Evolutionary conservation across 2,113 vertebrate genomes (phyloP), one percentile per base, ranked within the genome.

Genomic region (Columbina picui): DNA sequence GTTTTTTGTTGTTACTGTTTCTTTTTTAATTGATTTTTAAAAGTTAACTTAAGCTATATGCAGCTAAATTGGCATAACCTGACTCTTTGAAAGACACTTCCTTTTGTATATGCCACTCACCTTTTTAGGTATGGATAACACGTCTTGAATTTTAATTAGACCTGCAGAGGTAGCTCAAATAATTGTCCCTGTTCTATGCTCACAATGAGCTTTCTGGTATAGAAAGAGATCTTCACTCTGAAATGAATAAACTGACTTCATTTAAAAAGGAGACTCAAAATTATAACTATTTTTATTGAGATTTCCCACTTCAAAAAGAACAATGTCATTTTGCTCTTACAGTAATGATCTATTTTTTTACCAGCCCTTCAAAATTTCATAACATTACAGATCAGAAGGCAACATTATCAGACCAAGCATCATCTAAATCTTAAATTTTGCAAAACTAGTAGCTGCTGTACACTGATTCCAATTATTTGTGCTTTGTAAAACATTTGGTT

Each of bases 271-370:
- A 56, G 2, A 56, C 10, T 29, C 7, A 87, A 88, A 64, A 21
- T 14, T 0, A 49, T 45, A 32, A 20, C 5, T 11, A 21, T 34
- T 59, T 65, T 43, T 2, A 27, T n/a, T 79, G 8, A 39, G 7
- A 86, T 27, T 84, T 65, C 6, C 0, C 6, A 19, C 63, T 61
- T 78, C 10, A 73, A 11, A 82, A 65, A 49, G 29, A 38, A 20
- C 1, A 69, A 43, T 21, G 6, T 1, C 4, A 65, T 27, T 65
- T 70, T 61, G 3, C 2, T 36, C 4, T 74, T 38, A 50, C 71
- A 64, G 2, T 9, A 32, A 34, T 17, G 1, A 36, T 20, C 6
- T 30, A 1, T 0, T 21, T 61, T 69, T 78, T 39, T 4, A 57
- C 4, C 38, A 49, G 6, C 0, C 10, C 13, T 83, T 79, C 20